Percentiles rank a stretch among this genome's conserved stretches.
Evolutionary conservation across 2,113 vertebrate genomes (phyloP).

Genomic region (Microcebus tavaratra): DNA sequence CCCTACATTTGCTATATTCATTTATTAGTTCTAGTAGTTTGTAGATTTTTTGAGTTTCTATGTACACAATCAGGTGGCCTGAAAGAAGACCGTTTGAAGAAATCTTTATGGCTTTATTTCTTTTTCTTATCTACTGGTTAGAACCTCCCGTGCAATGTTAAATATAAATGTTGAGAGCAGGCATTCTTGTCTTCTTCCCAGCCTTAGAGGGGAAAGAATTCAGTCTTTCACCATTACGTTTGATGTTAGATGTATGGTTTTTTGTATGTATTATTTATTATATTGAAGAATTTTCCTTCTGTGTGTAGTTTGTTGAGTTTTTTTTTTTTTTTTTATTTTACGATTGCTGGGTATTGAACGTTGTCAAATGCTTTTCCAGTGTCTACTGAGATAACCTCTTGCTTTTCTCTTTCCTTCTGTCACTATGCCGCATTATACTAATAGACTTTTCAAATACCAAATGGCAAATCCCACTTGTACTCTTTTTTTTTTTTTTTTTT

Average conservation of each 20-base stretch:
- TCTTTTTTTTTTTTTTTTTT: too few relatives aligned
- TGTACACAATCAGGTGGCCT: background rate
- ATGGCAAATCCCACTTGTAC: too few relatives aligned
- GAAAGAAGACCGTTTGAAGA: background rate
- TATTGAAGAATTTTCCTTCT: background rate
- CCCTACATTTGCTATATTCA: background rate
- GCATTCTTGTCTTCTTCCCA: background rate
- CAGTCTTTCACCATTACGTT: background rate
- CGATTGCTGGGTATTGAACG: background rate
- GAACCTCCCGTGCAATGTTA: background rate
- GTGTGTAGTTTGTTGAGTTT: background rate
- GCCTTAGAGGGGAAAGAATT: background rate
- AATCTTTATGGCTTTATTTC: background rate
- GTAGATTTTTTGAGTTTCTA: background rate
- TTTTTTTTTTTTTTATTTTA: background rate
- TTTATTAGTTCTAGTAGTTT: background rate
- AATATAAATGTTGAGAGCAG: background rate
- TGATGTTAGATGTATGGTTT: background rate
- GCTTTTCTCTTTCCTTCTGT: background rate
- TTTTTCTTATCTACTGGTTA: background rate
- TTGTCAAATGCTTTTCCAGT: background rate
- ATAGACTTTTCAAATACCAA: background rate
- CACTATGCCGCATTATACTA: background rate
- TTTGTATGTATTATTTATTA: background rate
- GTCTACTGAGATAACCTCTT: background rate